Conservation (phyloP, 1,140 invertebrate species). For the Zaprionus nigranus region DNA sequence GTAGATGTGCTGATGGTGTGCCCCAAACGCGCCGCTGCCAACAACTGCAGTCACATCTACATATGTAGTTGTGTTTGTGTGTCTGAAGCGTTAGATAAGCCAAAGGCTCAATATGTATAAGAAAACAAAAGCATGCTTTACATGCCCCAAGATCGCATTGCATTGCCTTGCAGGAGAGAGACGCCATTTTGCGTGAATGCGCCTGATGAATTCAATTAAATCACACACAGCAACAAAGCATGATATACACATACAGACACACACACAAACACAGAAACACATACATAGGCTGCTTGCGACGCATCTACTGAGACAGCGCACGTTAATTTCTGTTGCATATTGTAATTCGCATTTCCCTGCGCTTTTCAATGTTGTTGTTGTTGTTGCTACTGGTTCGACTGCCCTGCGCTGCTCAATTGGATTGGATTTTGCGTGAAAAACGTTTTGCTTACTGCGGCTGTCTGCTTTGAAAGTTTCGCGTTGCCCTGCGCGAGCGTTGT, state of each 20-base stretch:
- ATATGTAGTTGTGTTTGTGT: neutral
- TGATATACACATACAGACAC: neutral
- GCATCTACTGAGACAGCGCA: conserved; percentile 14
- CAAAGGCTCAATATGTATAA: conserved; percentile 33
- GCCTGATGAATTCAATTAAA: conserved; percentile 24
- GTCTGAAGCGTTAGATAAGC: conserved; percentile 10
- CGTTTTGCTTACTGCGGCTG: conserved; percentile 50
- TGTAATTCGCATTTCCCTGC: conserved; percentile 22
- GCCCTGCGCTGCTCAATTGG: conserved; percentile 20
- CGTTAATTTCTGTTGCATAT: conserved; percentile 6
- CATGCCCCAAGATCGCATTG: conserved; percentile 18
- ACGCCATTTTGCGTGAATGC: conserved; percentile 36
- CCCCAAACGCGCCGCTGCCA: conserved; percentile 64
- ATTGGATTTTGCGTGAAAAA: conserved; percentile 54
- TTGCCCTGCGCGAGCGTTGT: conserved; percentile 37
- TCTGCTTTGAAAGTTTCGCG: conserved; percentile 50
- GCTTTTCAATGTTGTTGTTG: conserved; percentile 16
- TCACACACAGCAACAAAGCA: conserved; percentile 17
- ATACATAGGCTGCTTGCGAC: neutral
- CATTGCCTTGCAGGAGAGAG: neutral
- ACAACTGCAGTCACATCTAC: neutral
- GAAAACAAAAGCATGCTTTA: conserved; percentile 24
- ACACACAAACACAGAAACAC: neutral
- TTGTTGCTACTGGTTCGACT: neutral
- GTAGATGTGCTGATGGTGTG: conserved; percentile 35